phyloP scores from a whole-genome alignment of 2,888 invertebrate species.

The Xestia ashworthii region DNA sequence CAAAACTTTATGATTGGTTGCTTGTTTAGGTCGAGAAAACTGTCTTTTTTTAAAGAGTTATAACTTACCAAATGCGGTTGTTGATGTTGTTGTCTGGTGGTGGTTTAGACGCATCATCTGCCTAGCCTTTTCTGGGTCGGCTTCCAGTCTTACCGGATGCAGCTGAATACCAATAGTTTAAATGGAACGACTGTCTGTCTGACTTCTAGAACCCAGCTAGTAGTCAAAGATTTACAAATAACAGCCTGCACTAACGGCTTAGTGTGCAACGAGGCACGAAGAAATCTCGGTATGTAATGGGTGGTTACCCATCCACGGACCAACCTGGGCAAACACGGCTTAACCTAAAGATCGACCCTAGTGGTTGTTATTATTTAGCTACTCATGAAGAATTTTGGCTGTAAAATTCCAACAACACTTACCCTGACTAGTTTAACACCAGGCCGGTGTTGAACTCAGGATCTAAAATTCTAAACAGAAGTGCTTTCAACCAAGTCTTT shows the following conservation, averaged over 20 bases:
- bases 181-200: too few relatives aligned
- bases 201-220: too few relatives aligned
- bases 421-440: neutral
- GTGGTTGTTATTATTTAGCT: neutral
- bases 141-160: neutral
- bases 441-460: neutral
- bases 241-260: too few relatives aligned
- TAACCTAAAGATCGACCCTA: too few relatives aligned
- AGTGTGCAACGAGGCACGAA: too few relatives aligned
- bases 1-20: neutral
- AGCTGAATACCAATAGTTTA: neutral
- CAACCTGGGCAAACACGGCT: too few relatives aligned
- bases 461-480: neutral
- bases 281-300: too few relatives aligned
- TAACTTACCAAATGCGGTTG: neutral
- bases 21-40: neutral
- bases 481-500: neutral
- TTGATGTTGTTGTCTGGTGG: neutral
- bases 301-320: too few relatives aligned
- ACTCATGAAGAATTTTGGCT: neutral
- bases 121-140: neutral
- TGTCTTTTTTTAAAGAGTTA: neutral
- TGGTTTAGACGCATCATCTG: neutral
- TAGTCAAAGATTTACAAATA: too few relatives aligned
- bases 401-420: neutral